These are phyloP conservation scores for Sycobia sp. DNA, from an alignment of 1,140 invertebrate genomes.

Conservation along the genomic window DNA sequence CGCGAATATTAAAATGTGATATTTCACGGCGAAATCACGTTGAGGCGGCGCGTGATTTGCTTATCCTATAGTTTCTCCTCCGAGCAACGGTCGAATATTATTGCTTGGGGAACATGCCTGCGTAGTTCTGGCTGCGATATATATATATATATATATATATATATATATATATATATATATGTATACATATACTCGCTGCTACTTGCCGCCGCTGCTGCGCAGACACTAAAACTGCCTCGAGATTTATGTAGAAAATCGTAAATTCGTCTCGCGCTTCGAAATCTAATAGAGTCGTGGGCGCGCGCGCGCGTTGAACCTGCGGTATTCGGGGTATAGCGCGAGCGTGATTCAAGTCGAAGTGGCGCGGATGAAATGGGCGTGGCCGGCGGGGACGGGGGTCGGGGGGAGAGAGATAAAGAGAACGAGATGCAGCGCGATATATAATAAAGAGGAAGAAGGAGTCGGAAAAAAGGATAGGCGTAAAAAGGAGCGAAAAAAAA, in stretches of 20 bases:
- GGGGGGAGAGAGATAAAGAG: constrained; percentile 2
- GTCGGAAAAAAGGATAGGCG: background rate
- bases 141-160: too few relatives aligned
- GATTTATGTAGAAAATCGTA: constrained; percentile 42
- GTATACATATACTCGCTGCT: too few relatives aligned
- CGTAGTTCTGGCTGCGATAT: too few relatives aligned
- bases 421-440: background rate
- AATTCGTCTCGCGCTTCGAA: constrained; percentile 41
- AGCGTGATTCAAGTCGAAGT: constrained; percentile 26
- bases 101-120: constrained; percentile 20
- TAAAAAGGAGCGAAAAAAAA: constrained; percentile 3
- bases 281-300: constrained; percentile 39
- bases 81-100: constrained; percentile 20
- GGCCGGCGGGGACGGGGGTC: background rate
- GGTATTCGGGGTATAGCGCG: background rate
- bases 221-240: constrained; percentile 23
- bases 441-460: too few relatives aligned
- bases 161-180: too few relatives aligned
- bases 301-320: background rate
- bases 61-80: constrained; percentile 10
- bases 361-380: too few relatives aligned
- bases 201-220: background rate
- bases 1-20: constrained; percentile 16
- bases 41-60: constrained; percentile 19
- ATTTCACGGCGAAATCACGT: constrained; percentile 14